Percentiles rank a stretch among this genome's conserved stretches.
Evolutionary conservation across 2,888 invertebrate species (phyloP).

Genomic region (Nephrocerus scutellatus): DNA sequence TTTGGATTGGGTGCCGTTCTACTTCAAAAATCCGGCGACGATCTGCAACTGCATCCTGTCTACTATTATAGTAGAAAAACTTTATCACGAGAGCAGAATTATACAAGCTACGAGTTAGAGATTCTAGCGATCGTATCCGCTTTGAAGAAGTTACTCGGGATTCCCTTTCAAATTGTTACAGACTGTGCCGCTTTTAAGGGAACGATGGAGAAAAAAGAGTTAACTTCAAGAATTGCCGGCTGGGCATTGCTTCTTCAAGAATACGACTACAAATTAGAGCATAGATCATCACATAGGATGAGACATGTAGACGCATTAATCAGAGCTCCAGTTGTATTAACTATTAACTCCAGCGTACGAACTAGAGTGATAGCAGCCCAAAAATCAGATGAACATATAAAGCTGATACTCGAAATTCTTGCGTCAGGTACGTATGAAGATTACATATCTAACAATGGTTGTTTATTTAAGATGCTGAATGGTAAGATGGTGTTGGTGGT

Average conservation of each 20-base stretch:
- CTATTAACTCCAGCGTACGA: conserved; percentile 1
- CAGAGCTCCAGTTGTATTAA: conserved; percentile 12
- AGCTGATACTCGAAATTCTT: conserved; percentile 16
- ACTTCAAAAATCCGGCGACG: conserved; percentile 24
- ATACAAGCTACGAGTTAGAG: conserved; percentile 34
- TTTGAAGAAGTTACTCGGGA: conserved; percentile 11
- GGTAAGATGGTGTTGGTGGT: conserved; percentile 19
- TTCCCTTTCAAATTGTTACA: conserved; percentile 9
- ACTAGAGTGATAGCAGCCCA: conserved; percentile 14
- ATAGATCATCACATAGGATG: conserved; percentile 17
- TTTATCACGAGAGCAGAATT: conserved; percentile 17
- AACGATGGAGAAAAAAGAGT: conserved; percentile 28
- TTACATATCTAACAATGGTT: conserved; percentile 18
- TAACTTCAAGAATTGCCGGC: conserved; percentile 20
- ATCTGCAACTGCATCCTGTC: conserved; percentile 26
- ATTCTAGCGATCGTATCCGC: conserved; percentile 26
- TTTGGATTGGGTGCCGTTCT: conserved; percentile 29
- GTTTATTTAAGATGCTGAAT: conserved; percentile 19
- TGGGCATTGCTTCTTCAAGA: conserved; percentile 26
- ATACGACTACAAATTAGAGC: conserved; percentile 14
- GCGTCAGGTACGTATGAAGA: conserved; percentile 12
- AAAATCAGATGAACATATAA: conserved; percentile 18
- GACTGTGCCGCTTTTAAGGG: conserved; percentile 14
- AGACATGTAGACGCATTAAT: conserved; percentile 22
- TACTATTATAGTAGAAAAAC: conserved; percentile 29